Evolutionary conservation across 2,797 vertebrate species (phyloP).

Genomic region (Psittacula echo): DNA sequence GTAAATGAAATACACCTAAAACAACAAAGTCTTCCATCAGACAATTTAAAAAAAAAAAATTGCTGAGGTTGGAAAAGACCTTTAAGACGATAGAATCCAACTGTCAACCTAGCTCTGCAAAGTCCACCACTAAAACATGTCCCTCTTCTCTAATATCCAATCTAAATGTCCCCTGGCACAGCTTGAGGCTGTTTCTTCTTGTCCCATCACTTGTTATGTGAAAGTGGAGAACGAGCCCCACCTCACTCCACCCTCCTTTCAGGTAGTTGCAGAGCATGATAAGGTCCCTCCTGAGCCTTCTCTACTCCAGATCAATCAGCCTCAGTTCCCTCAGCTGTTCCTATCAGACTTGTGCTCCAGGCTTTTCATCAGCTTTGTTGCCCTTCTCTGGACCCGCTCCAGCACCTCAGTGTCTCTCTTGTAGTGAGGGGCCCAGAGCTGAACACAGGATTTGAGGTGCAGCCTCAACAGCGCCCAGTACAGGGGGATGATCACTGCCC

Average conservation of each 20-base stretch:
- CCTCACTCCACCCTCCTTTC: not conserved
- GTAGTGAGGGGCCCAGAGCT: not conserved
- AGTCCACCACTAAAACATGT: not conserved
- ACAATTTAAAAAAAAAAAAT: not conserved
- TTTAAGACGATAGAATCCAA: not conserved
- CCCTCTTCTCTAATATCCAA: not conserved
- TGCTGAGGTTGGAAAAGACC: not conserved
- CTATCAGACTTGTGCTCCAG: not conserved
- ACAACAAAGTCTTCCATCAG: slow-evolving; percentile 1
- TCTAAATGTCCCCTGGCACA: not conserved
- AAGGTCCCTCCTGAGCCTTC: not conserved
- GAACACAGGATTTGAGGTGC: not conserved
- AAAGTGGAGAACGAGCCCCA: not conserved
- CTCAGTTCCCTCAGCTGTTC: not conserved
- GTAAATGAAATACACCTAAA: slow-evolving; percentile 55
- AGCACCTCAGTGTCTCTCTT: not conserved
- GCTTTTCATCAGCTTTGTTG: not conserved
- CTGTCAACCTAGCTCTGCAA: not conserved
- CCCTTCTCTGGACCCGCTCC: not conserved
- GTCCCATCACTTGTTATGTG: not conserved
- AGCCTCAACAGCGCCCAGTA: not conserved
- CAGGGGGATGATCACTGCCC: not conserved
- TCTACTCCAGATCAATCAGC: not conserved
- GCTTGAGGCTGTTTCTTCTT: not conserved
- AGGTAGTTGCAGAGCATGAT: not conserved